A percentile compares a stretch with the other conserved stretches of the same genome.
Evolutionary conservation across 2,113 vertebrate genomes (phyloP).

Genomic region (Laterallus jamaicensis): DNA sequence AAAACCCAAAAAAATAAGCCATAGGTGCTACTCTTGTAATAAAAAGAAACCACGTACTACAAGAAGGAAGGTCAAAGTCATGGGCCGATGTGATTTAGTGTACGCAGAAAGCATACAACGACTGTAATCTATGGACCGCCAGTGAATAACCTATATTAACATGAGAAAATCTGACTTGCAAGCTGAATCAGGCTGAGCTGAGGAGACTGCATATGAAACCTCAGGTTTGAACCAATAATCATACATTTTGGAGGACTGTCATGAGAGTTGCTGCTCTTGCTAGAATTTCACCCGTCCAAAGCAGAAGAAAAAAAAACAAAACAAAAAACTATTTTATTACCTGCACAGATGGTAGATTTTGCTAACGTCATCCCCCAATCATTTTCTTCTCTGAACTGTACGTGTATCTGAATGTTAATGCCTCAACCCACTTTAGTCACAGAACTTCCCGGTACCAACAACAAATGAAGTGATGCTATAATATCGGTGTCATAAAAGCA

Average conservation of each 20-base stretch:
- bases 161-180: background rate
- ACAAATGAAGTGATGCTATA: background rate
- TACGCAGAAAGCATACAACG: background rate
- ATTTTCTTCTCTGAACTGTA: conserved; percentile 24
- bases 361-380: background rate
- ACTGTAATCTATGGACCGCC: background rate
- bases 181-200: background rate
- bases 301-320: background rate
- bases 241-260: background rate
- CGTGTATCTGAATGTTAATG: background rate
- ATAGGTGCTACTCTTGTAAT: background rate
- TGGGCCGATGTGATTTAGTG: background rate
- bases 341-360: conserved; percentile 42
- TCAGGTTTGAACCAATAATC: background rate
- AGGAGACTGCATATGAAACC: background rate
- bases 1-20: background rate
- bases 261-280: background rate
- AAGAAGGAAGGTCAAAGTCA: background rate
- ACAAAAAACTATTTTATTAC: conserved; percentile 11
- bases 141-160: background rate
- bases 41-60: background rate
- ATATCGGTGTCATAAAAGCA: background rate
- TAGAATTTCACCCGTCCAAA: background rate
- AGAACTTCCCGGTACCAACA: background rate
- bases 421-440: background rate